phyloP scores from a whole-genome alignment of 1,140 invertebrate species.

The Planococcus citri region DNA sequence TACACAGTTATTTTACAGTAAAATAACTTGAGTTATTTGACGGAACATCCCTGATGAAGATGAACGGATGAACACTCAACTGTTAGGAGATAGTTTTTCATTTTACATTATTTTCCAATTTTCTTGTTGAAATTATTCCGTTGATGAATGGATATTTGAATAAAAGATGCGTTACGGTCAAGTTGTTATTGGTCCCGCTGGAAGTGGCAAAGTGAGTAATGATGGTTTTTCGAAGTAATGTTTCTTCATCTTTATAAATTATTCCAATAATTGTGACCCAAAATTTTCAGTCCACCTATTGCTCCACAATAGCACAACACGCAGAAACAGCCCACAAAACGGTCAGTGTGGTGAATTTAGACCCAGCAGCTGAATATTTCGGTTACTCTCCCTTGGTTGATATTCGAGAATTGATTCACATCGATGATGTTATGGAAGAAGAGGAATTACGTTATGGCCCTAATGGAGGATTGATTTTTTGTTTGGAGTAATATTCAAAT shows the following conservation, averaged over 20 bases:
- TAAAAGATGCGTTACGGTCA: slow-evolving; percentile 75
- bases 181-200: slow-evolving; percentile 87
- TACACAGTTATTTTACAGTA: no score
- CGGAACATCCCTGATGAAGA: no score
- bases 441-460: slow-evolving; percentile 89
- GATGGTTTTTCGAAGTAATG: slow-evolving; percentile 18
- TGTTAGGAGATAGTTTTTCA: no score
- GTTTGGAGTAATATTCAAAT: slow-evolving; percentile 72
- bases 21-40: no score
- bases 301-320: slow-evolving; percentile 74
- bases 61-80: no score
- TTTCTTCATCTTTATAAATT: slow-evolving; percentile 22
- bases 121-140: no score
- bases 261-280: slow-evolving; percentile 21
- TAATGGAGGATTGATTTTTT: slow-evolving; percentile 94
- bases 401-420: slow-evolving; percentile 82
- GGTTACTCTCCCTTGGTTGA: slow-evolving; percentile 78
- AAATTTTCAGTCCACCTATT: slow-evolving; percentile 78
- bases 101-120: no score
- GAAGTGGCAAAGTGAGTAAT: slow-evolving; percentile 72
- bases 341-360: slow-evolving; percentile 86
- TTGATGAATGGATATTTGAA: no score
- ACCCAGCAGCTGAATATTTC: slow-evolving; percentile 95
- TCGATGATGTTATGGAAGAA: slow-evolving; percentile 96
- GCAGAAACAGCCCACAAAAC: slow-evolving; percentile 56